Percentiles rank a stretch among this genome's conserved stretches.
These are phyloP conservation scores for Eupithecia pulchellata DNA, from an alignment of 2,888 invertebrate genomes.

Conservation along the genomic window DNA sequence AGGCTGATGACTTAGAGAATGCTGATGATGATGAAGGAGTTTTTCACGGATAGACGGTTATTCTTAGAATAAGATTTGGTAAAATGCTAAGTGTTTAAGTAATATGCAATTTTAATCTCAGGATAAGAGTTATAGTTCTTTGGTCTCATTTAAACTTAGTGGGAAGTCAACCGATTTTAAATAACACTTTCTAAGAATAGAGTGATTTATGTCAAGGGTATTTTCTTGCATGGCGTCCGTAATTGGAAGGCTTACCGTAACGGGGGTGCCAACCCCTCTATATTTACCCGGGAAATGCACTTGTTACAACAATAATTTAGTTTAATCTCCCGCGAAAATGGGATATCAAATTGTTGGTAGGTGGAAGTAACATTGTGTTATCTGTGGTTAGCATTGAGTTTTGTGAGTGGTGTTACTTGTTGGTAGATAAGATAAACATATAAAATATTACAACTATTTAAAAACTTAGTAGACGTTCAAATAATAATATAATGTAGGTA, in stretches of 20 bases:
- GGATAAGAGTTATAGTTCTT: too few species aligned
- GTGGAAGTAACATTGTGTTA: not conserved
- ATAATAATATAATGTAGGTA: not conserved
- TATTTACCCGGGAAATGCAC: slow-evolving; percentile 41
- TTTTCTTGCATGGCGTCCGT: slow-evolving; percentile 50
- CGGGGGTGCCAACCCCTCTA: slow-evolving; percentile 41
- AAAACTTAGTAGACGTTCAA: not conserved
- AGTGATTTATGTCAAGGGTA: slow-evolving; percentile 51
- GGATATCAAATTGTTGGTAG: not conserved
- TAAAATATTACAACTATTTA: not conserved
- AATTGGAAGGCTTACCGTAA: slow-evolving; percentile 54
- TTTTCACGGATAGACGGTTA: too few species aligned
- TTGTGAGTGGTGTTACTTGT: not conserved
- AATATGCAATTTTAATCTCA: too few species aligned
- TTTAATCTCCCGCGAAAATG: slow-evolving; percentile 17
- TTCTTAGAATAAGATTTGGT: too few species aligned
- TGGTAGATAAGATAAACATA: not conserved
- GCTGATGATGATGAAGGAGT: too few species aligned
- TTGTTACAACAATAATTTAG: slow-evolving; percentile 18
- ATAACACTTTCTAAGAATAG: slow-evolving; percentile 16
- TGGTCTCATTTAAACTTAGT: not conserved
- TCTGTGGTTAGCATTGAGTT: not conserved
- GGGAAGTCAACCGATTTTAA: not conserved
- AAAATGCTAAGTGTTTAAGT: too few species aligned
- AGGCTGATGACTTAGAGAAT: too few species aligned